A percentile compares a stretch with the other conserved stretches of the same genome.
Conservation (phyloP, 1,140 invertebrate genomes). For the Microplitis mediator region DNA sequence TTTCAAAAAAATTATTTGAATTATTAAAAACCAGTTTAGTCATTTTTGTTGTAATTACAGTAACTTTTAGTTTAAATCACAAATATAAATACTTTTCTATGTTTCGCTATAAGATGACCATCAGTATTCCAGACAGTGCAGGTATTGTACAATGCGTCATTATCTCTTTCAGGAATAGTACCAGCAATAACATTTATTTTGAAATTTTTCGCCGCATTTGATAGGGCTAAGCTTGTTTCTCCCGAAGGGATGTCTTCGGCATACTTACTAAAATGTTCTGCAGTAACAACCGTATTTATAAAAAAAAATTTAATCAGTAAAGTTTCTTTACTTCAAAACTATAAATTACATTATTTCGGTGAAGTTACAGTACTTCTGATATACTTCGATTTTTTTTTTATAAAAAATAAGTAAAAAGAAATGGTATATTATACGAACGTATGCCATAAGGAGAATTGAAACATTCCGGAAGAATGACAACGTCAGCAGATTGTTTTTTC, state of each 20-base stretch:
- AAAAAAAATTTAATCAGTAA: neutral
- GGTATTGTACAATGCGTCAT: slow-evolving; percentile 83
- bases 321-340: no score
- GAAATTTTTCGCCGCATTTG: slow-evolving; percentile 77
- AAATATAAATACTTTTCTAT: slow-evolving; percentile 69
- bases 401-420: neutral
- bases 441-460: slow-evolving; percentile 95
- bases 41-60: no score
- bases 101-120: slow-evolving; percentile 76
- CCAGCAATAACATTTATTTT: slow-evolving; percentile 86
- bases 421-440: slow-evolving; percentile 61
- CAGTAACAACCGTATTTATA: slow-evolving; percentile 1
- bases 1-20: slow-evolving; percentile 2
- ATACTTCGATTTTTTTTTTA: neutral
- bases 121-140: slow-evolving; percentile 85
- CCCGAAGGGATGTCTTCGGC: slow-evolving; percentile 83
- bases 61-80: no score
- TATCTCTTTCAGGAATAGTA: slow-evolving; percentile 82
- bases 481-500: slow-evolving; percentile 73
- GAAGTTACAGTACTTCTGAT: no score
- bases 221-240: slow-evolving; percentile 73
- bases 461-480: slow-evolving; percentile 88
- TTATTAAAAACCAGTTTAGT: neutral
- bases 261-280: slow-evolving; percentile 83
- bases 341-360: no score